Conservation (phyloP, 2,797 vertebrate genomes). For the Poeciliopsis infans region DNA sequence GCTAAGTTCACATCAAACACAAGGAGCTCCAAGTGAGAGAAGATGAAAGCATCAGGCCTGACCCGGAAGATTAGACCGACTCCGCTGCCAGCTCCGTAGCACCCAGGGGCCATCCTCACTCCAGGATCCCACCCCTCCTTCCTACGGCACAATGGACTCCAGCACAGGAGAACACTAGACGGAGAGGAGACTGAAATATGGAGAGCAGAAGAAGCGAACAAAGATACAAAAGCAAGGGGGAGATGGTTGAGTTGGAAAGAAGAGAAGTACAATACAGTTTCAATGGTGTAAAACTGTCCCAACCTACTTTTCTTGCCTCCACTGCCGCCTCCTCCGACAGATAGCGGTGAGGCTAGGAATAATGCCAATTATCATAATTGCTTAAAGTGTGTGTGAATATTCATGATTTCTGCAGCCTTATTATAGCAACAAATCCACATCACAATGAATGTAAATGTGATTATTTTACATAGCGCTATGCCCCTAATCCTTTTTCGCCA, state of each 20-base stretch:
- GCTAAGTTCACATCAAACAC: conserved; percentile 86
- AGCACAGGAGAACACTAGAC: conserved; percentile 53
- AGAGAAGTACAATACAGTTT: conserved; percentile 59
- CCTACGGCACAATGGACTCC: conserved; percentile 68
- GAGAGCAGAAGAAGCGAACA: conserved; percentile 48
- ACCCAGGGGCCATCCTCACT: conserved; percentile 77
- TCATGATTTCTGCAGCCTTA: conserved; percentile 78
- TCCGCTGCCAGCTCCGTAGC: conserved; percentile 76
- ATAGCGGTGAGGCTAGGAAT: conserved; percentile 69
- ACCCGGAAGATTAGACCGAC: conserved; percentile 84
- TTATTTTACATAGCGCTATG: conserved; percentile 73
- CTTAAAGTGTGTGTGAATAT: conserved; percentile 83
- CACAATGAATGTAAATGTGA: conserved; percentile 79
- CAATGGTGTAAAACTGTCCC: conserved; percentile 66
- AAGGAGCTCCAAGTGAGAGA: conserved; percentile 77
- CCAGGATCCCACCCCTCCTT: conserved; percentile 67
- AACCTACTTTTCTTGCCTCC: conserved; percentile 75
- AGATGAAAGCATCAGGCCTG: conserved; percentile 82
- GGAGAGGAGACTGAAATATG: conserved; percentile 55
- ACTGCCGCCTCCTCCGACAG: conserved; percentile 69
- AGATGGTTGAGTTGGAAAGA: conserved; percentile 40
- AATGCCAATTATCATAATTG: conserved; percentile 82
- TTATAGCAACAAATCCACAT: conserved; percentile 79
- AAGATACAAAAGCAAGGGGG: conserved; percentile 43
- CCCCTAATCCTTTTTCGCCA: conserved; percentile 59